Evolutionary conservation across 2,113 vertebrate species (phyloP).

Genomic region (Struthidea cinerea): DNA sequence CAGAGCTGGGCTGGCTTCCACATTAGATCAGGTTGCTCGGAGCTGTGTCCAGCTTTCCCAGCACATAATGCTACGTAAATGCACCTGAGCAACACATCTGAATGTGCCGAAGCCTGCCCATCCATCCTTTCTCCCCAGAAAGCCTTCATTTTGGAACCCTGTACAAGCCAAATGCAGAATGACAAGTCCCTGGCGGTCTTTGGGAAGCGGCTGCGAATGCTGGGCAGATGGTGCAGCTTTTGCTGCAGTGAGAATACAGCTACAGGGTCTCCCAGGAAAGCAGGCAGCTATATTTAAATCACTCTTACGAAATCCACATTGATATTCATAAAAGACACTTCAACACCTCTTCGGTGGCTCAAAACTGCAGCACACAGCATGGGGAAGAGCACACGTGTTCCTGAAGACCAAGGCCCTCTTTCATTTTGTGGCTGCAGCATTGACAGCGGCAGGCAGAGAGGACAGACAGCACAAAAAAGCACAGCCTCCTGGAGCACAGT

Average conservation of each 20-base stretch:
- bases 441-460: neutral
- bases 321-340: constrained; percentile 35
- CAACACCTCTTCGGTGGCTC: neutral
- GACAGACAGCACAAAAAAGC: accelerated
- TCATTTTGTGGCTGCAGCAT: accelerated
- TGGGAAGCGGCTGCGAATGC: neutral
- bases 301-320: constrained; percentile 2
- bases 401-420: neutral
- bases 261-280: constrained; percentile 38
- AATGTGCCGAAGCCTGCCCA: neutral
- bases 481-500: neutral
- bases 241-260: constrained; percentile 6
- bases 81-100: neutral
- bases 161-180: neutral
- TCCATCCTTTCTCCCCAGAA: neutral
- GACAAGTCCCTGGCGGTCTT: neutral
- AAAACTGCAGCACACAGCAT: neutral
- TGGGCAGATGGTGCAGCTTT: constrained; percentile 45
- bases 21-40: neutral
- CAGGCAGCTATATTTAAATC: constrained; percentile 49
- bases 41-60: neutral
- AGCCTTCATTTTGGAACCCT: neutral
- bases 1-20: neutral
- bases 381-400: neutral
- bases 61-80: accelerated